Conservation (phyloP, 2,888 invertebrate genomes). For the Harmothoe impar region DNA sequence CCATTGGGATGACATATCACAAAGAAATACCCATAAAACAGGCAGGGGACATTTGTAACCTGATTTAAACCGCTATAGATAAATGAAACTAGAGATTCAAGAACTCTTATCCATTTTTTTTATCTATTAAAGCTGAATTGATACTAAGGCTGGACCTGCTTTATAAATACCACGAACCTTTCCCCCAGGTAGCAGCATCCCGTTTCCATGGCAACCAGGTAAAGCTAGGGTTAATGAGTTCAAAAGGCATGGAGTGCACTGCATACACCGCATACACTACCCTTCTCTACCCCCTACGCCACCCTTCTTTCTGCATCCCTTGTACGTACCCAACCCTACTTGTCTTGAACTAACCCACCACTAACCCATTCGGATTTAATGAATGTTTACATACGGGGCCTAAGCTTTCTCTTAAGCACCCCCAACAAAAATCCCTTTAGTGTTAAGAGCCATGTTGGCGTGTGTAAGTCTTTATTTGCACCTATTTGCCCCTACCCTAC, state of each 20-base stretch:
- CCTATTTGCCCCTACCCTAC: not conserved
- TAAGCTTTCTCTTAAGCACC: constrained; percentile 14
- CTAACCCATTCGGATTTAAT: not conserved
- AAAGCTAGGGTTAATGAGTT: constrained; percentile 32
- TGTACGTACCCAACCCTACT: no score
- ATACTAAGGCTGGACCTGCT: no score
- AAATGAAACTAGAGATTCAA: no score
- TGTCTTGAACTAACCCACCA: no score
- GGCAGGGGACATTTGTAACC: no score
- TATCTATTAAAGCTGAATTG: not conserved
- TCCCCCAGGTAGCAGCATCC: not conserved
- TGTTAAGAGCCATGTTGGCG: not conserved
- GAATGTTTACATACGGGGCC: not conserved
- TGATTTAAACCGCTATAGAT: no score
- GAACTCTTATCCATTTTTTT: no score
- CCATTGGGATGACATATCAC: no score
- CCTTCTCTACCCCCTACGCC: not conserved
- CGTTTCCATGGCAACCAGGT: constrained; percentile 4
- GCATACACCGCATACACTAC: not conserved
- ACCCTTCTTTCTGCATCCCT: not conserved
- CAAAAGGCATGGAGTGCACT: not conserved
- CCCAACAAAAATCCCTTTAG: not conserved
- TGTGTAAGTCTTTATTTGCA: not conserved
- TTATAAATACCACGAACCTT: no score
- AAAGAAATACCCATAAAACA: no score